Percentiles rank a stretch among this genome's conserved stretches.
phyloP scores from a whole-genome alignment of 2,113 vertebrate species.

The Lycocorax pyrrhopterus region DNA sequence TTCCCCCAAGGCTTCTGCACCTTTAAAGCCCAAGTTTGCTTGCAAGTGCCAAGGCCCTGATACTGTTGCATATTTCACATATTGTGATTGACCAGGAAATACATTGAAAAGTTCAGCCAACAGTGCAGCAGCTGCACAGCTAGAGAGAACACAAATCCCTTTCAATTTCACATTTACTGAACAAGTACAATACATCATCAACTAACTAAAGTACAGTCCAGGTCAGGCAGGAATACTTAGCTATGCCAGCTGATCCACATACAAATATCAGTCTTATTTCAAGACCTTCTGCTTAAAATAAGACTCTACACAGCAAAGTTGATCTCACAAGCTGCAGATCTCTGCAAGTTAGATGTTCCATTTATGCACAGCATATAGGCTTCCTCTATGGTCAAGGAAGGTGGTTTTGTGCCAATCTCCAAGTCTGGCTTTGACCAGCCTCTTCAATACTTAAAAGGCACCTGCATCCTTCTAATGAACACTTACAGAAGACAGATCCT shows the following conservation, averaged over 20 bases:
- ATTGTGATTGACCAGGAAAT: not conserved
- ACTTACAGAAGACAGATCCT: not conserved
- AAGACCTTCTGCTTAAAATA: not conserved
- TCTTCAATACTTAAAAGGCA: not conserved
- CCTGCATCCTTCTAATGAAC: not conserved
- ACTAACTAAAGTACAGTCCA: not conserved
- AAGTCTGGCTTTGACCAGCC: not conserved
- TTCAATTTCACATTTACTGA: slow-evolving; percentile 31
- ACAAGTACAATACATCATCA: slow-evolving; percentile 14
- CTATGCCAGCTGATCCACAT: not conserved
- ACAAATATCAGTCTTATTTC: not conserved
- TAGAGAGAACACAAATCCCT: not conserved
- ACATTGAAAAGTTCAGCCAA: not conserved
- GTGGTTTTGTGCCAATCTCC: not conserved
- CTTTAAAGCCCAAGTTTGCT: not conserved
- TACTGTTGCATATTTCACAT: not conserved
- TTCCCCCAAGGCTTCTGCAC: not conserved
- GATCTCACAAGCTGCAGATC: not conserved
- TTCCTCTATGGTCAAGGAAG: not conserved
- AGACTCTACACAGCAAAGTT: not conserved
- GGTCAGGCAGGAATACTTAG: not conserved
- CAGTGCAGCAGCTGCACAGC: slow-evolving; percentile 20
- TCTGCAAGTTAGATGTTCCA: not conserved
- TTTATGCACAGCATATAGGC: not conserved
- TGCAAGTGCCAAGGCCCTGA: not conserved